Percentiles rank a stretch among this genome's conserved stretches.
Conservation (phyloP, 2,888 invertebrate species). For the Nyleta sp. region DNA sequence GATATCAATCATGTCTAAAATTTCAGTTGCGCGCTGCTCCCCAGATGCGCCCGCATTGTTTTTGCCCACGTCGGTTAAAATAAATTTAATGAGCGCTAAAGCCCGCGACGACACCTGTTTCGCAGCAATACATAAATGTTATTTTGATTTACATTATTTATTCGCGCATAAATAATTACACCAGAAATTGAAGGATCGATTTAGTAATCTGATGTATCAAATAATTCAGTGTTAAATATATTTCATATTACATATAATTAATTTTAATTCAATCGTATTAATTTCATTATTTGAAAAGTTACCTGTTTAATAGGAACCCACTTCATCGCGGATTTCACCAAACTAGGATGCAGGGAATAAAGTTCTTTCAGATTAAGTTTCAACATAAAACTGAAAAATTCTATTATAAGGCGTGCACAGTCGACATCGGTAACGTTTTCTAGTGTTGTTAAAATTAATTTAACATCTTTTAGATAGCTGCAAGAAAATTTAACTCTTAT, state of each 20-base stretch:
- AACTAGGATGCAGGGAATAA: constrained; percentile 79
- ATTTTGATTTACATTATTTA: background rate
- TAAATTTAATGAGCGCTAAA: constrained; percentile 80
- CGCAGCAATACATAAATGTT: background rate
- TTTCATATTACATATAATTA: constrained; percentile 4
- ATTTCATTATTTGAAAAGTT: constrained; percentile 15
- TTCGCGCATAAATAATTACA: too few species aligned
- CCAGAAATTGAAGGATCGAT: too few species aligned
- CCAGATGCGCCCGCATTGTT: background rate
- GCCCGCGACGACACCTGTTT: constrained; percentile 81
- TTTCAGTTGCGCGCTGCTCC: constrained; percentile 65
- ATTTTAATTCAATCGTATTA: background rate
- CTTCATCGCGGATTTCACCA: constrained; percentile 82
- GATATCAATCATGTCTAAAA: constrained; percentile 81
- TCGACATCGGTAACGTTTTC: constrained; percentile 80
- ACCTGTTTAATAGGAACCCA: constrained; percentile 83
- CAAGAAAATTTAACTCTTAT: constrained; percentile 9
- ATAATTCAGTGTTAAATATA: too few species aligned
- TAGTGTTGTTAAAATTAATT: constrained; percentile 79
- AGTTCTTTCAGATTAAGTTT: constrained; percentile 81
- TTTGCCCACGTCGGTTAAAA: constrained; percentile 75
- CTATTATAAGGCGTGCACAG: constrained; percentile 83
- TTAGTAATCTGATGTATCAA: too few species aligned
- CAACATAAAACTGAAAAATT: constrained; percentile 83
- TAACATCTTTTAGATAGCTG: constrained; percentile 80